A percentile compares a stretch with the other conserved stretches of the same genome.
phyloP scores from a whole-genome alignment of 2,797 vertebrate species.

The Adelosebastes latens region DNA sequence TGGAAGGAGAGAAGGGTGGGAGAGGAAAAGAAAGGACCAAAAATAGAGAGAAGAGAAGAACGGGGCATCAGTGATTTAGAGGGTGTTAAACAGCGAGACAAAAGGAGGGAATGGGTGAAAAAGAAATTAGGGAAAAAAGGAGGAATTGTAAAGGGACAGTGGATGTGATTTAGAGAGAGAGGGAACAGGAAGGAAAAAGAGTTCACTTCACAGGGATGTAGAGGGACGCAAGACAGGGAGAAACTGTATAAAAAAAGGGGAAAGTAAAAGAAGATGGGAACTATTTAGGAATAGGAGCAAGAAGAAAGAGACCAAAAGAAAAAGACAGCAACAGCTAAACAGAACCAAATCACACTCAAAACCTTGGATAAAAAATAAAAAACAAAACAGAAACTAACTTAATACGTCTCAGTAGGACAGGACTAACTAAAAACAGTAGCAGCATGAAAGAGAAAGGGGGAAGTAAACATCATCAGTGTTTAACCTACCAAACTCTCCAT shows the following conservation, averaged over 20 bases:
- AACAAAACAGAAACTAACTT: neutral
- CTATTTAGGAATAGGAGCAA: neutral
- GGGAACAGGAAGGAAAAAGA: neutral
- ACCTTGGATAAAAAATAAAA: neutral
- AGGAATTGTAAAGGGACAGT: neutral
- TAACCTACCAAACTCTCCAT: conserved; percentile 85
- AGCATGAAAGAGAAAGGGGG: neutral
- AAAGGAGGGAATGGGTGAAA: neutral
- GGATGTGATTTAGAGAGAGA: conserved; percentile 31
- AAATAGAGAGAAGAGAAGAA: neutral
- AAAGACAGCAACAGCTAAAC: neutral
- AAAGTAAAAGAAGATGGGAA: neutral
- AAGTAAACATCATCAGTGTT: conserved; percentile 14
- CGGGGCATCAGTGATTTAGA: conserved; percentile 33
- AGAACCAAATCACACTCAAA: neutral
- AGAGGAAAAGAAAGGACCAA: neutral
- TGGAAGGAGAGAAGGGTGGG: neutral
- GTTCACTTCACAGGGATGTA: neutral
- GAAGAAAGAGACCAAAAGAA: neutral
- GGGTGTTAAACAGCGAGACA: neutral
- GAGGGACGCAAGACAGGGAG: neutral
- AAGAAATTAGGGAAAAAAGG: neutral
- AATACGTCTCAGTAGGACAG: neutral
- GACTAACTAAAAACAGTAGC: neutral
- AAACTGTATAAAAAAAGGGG: neutral